phyloP scores from a whole-genome alignment of 2,797 vertebrate genomes.

The Gambelia wislizenii region DNA sequence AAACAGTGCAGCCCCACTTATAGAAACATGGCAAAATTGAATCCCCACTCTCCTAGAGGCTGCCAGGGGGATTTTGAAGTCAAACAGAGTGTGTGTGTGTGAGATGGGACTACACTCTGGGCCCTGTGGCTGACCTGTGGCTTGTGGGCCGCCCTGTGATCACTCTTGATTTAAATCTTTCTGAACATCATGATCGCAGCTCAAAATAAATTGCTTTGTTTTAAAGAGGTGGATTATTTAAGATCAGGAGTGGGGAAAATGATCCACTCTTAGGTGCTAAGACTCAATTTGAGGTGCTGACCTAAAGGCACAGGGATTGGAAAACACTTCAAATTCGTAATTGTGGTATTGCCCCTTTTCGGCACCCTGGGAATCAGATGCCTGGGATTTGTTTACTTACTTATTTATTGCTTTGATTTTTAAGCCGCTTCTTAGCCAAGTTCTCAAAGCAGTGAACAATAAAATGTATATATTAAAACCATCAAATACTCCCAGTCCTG shows the following conservation, averaged over 20 bases:
- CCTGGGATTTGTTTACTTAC: not conserved
- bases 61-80: not conserved
- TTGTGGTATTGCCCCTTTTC: not conserved
- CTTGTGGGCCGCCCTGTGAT: too few species aligned
- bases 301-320: not conserved
- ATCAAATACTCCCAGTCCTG: not conserved
- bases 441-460: not conserved
- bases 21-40: too few species aligned
- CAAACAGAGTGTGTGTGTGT: too few species aligned
- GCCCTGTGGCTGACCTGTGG: too few species aligned
- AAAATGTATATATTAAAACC: slow-evolving; percentile 13
- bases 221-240: not conserved
- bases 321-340: not conserved
- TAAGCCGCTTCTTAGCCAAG: not conserved
- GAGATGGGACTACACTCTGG: too few species aligned
- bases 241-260: not conserved
- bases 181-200: not conserved
- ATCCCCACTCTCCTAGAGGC: too few species aligned
- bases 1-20: too few species aligned
- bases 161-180: not conserved
- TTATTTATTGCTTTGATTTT: slow-evolving; percentile 21
- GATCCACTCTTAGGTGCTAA: not conserved
- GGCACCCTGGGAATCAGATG: not conserved
- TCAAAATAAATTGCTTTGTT: slow-evolving; percentile 5
- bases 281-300: not conserved